These are phyloP conservation scores for Andrena haemorrhoa DNA, from an alignment of 2,888 invertebrate species.

Conservation along the genomic window DNA sequence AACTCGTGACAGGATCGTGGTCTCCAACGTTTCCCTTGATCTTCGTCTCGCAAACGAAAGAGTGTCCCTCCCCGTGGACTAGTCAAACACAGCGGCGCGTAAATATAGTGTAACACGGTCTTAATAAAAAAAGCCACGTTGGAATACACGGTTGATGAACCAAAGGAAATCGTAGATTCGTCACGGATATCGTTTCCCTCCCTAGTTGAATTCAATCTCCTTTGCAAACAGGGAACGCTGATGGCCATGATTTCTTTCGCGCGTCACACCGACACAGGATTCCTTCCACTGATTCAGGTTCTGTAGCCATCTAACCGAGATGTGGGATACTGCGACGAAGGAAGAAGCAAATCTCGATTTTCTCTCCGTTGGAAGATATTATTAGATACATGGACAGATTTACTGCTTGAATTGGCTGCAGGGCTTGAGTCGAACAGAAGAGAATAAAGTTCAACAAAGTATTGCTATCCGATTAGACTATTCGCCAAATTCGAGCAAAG, in stretches of 20 bases:
- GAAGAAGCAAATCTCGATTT: neutral
- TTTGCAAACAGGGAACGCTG: neutral
- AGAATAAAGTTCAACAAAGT: too few relatives aligned
- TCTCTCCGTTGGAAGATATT: too few relatives aligned
- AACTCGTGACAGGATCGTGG: neutral
- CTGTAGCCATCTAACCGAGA: too few relatives aligned
- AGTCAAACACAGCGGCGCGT: neutral
- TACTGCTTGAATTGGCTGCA: too few relatives aligned
- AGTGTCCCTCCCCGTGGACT: conserved; percentile 16
- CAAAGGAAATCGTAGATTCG: conserved; percentile 73
- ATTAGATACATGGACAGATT: too few relatives aligned
- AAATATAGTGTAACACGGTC: conserved; percentile 39
- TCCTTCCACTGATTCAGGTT: neutral
- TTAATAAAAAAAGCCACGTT: conserved; percentile 16
- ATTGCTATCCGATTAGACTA: too few relatives aligned
- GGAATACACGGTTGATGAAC: conserved; percentile 50
- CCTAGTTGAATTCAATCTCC: conserved; percentile 45
- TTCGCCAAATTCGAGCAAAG: too few relatives aligned
- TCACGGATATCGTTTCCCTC: conserved; percentile 71
- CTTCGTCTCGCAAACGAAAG: neutral
- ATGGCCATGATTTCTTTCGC: neutral
- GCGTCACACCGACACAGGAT: neutral
- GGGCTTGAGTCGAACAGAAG: too few relatives aligned
- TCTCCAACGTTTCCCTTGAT: conserved; percentile 18
- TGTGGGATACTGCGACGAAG: too few relatives aligned